Conservation (phyloP, 2,888 invertebrate genomes). For the Microdon myrmicae region DNA sequence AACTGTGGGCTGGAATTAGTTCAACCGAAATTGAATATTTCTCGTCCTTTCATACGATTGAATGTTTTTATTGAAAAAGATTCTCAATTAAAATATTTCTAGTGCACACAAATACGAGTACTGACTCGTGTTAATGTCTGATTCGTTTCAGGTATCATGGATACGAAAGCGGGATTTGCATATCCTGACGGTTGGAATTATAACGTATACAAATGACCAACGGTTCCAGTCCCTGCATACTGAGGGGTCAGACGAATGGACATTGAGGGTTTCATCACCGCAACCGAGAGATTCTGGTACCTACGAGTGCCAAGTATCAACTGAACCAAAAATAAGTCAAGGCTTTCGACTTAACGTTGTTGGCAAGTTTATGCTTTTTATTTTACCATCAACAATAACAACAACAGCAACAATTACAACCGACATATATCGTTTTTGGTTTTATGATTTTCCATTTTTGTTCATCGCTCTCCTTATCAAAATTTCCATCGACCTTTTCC, state of each 20-base stretch:
- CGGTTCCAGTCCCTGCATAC: constrained; percentile 76
- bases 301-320: constrained; percentile 81
- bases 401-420: too few relatives aligned
- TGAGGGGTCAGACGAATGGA: constrained; percentile 78
- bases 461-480: too few relatives aligned
- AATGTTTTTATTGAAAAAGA: too few relatives aligned
- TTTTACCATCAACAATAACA: background rate
- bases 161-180: constrained; percentile 84
- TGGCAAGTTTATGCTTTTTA: too few relatives aligned
- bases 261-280: constrained; percentile 74
- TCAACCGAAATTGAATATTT: too few relatives aligned
- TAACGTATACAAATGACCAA: constrained; percentile 78
- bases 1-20: too few relatives aligned
- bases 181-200: constrained; percentile 77
- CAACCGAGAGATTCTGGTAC: constrained; percentile 75
- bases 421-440: background rate
- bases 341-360: constrained; percentile 77
- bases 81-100: too few relatives aligned
- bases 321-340: constrained; percentile 80
- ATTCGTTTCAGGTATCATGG: constrained; percentile 79
- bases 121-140: too few relatives aligned
- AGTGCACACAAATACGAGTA: too few relatives aligned
- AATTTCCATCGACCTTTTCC: too few relatives aligned
- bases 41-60: too few relatives aligned
- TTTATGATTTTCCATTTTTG: background rate